A percentile compares a stretch with the other conserved stretches of the same genome.
Conservation (phyloP, 2,888 invertebrate genomes). For the Hydroisotoma schaefferi region DNA sequence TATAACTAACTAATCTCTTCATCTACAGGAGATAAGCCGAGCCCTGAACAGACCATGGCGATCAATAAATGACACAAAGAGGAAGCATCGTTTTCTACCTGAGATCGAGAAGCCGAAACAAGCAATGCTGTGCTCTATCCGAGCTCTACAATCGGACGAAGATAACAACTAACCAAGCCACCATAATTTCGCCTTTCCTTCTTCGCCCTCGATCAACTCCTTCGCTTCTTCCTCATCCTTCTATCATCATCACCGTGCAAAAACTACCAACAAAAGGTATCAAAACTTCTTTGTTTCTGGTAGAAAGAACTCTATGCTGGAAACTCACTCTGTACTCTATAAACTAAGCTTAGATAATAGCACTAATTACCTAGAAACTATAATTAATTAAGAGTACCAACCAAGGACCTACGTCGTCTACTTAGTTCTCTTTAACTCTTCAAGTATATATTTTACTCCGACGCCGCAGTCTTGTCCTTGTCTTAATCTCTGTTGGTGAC, state of each 20-base stretch:
- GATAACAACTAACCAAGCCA: not conserved
- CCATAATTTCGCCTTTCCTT: not conserved
- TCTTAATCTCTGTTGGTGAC: not conserved
- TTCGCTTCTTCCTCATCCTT: not conserved
- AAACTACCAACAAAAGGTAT: not conserved
- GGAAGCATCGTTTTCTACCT: not conserved
- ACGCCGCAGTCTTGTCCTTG: not conserved
- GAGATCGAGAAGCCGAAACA: not conserved
- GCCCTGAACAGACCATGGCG: slow-evolving; percentile 60
- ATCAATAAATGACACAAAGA: slow-evolving; percentile 51
- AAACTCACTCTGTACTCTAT: not conserved
- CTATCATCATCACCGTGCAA: too few relatives aligned
- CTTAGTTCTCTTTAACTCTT: too few relatives aligned
- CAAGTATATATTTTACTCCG: too few relatives aligned
- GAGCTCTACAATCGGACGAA: not conserved
- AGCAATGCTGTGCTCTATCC: not conserved
- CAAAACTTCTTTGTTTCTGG: not conserved
- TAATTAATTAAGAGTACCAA: too few relatives aligned
- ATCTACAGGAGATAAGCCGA: slow-evolving; percentile 57
- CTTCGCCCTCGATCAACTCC: not conserved
- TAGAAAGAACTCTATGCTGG: not conserved
- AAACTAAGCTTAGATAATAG: too few relatives aligned
- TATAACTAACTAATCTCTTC: slow-evolving; percentile 7
- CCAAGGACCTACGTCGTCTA: too few relatives aligned
- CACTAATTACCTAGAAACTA: too few relatives aligned